phyloP scores from a whole-genome alignment of 2,888 invertebrate species.

The Sinodicranocentrus sp. region DNA sequence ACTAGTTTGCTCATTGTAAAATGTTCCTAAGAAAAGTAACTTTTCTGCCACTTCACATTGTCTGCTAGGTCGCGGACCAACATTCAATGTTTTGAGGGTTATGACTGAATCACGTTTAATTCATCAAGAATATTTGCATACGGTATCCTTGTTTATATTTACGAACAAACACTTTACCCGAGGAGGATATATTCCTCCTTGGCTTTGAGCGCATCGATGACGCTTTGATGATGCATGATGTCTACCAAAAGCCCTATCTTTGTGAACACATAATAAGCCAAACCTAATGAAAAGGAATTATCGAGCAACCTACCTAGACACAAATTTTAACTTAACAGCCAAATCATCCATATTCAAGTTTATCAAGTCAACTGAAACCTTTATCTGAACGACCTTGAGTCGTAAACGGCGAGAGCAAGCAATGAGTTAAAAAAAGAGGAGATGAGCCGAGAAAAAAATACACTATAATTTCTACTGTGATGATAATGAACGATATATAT shows the following conservation, averaged over 20 bases:
- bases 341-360: slow-evolving; percentile 18
- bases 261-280: no score
- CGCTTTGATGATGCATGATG: no score
- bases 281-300: no score
- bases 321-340: not conserved
- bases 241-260: no score
- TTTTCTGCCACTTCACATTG: no score
- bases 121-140: slow-evolving; percentile 32
- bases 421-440: not conserved
- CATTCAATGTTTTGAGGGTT: not conserved
- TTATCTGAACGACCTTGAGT: slow-evolving; percentile 53
- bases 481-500: not conserved
- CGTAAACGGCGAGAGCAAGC: slow-evolving; percentile 20
- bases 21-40: no score
- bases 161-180: slow-evolving; percentile 11
- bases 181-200: slow-evolving; percentile 42
- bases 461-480: not conserved
- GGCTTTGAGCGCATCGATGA: no score
- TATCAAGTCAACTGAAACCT: slow-evolving; percentile 10
- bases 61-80: no score
- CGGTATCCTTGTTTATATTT: slow-evolving; percentile 28
- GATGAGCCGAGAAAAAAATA: slow-evolving; percentile 11
- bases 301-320: no score
- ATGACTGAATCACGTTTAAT: slow-evolving; percentile 3
- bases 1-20: slow-evolving; percentile 17